A percentile compares a stretch with the other conserved stretches of the same genome.
These are phyloP conservation scores for Merodon equestris DNA, from an alignment of 2,888 invertebrate genomes.

Conservation along the genomic window DNA sequence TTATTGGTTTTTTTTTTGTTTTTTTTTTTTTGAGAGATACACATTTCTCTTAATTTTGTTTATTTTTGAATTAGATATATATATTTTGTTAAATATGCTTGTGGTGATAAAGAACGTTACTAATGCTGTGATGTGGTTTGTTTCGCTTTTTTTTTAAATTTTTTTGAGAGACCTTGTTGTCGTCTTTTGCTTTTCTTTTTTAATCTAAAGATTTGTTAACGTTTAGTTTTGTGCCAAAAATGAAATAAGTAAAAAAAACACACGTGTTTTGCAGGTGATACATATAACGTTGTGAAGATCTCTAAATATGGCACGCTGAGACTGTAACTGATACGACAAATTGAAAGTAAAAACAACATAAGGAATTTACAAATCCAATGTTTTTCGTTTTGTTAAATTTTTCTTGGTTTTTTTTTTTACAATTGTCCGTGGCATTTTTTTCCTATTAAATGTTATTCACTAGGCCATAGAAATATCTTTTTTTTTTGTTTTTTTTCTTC, in stretches of 20 bases:
- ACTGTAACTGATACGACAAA: slow-evolving; percentile 1
- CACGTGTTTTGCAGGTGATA: too few relatives aligned
- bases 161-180: slow-evolving; percentile 12
- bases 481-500: slow-evolving; percentile 15
- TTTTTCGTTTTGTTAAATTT: slow-evolving; percentile 13
- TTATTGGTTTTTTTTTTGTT: slow-evolving; percentile 29
- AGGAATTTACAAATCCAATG: not conserved
- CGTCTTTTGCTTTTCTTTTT: slow-evolving; percentile 4
- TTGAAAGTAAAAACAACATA: too few relatives aligned
- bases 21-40: slow-evolving; percentile 1
- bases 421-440: slow-evolving; percentile 28
- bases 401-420: slow-evolving; percentile 12
- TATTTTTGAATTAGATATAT: slow-evolving; percentile 1
- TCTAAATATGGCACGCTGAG: slow-evolving; percentile 17
- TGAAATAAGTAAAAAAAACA: not conserved
- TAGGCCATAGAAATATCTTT: slow-evolving; percentile 52
- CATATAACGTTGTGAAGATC: too few relatives aligned
- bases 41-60: slow-evolving; percentile 22
- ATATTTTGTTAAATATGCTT: slow-evolving; percentile 23
- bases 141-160: slow-evolving; percentile 11
- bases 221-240: slow-evolving; percentile 37
- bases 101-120: slow-evolving; percentile 55
- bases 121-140: slow-evolving; percentile 51
- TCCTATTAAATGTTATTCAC: slow-evolving; percentile 31
- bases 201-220: slow-evolving; percentile 33